phyloP scores from a whole-genome alignment of 2,113 vertebrate species.

The Pedionomus torquatus region DNA sequence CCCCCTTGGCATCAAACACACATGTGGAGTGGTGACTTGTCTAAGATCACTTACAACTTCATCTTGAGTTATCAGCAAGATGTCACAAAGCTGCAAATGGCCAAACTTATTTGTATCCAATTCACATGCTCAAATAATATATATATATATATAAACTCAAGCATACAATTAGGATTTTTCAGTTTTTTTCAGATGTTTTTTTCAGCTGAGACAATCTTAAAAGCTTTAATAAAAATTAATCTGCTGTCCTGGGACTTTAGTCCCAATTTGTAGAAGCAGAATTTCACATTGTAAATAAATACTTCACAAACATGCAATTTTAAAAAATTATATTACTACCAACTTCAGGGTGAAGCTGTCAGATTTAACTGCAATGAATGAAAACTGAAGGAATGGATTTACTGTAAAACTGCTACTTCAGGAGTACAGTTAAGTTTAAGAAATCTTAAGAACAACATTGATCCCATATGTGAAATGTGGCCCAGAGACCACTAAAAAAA shows the following conservation, averaged over 20 bases:
- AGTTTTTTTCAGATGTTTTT: background rate
- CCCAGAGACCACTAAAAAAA: background rate
- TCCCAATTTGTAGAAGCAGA: background rate
- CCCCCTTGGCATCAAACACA: background rate
- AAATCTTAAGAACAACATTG: background rate
- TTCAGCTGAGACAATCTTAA: background rate
- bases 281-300: background rate
- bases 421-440: background rate
- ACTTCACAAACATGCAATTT: background rate
- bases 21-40: background rate
- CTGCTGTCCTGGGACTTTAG: background rate
- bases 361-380: background rate
- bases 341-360: background rate
- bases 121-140: background rate
- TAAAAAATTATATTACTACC: background rate
- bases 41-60: background rate
- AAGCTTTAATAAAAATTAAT: background rate
- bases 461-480: background rate
- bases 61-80: background rate
- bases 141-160: background rate
- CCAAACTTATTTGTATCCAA: background rate
- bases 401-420: background rate
- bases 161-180: background rate
- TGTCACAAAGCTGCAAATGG: background rate
- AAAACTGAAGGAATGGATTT: background rate